phyloP scores from a whole-genome alignment of 2,797 vertebrate species.

The Tolypeutes matacus region DNA sequence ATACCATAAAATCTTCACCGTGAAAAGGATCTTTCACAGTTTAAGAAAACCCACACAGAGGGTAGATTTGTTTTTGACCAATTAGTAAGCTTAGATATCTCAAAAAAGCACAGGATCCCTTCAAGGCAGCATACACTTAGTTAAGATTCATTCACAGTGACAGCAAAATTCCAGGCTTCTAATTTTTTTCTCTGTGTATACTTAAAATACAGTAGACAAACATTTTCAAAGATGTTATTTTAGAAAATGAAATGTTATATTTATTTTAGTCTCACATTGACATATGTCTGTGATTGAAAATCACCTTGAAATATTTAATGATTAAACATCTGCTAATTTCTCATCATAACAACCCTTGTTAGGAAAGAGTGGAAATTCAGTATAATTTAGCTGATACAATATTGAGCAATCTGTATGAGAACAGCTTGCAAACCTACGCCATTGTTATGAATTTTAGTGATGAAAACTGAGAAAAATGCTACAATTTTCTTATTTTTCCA shows the following conservation, averaged over 20 bases:
- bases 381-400: constrained; percentile 27
- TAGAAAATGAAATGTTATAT: not conserved
- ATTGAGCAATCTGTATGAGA: not conserved
- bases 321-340: constrained; percentile 49
- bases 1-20: constrained; percentile 72
- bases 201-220: not conserved
- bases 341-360: not conserved
- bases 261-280: not conserved
- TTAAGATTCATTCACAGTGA: constrained; percentile 25
- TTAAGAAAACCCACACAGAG: constrained; percentile 62
- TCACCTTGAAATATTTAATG: not conserved
- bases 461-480: not conserved
- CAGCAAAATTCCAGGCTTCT: not conserved
- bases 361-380: not conserved
- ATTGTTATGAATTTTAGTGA: not conserved
- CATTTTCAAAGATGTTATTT: not conserved
- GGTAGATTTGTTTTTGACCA: constrained; percentile 72
- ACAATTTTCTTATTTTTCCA: not conserved
- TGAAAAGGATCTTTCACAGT: constrained; percentile 79
- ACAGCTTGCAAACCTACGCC: not conserved
- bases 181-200: not conserved
- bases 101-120: constrained; percentile 49
- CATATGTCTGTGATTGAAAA: not conserved
- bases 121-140: not conserved
- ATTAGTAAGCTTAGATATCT: constrained; percentile 76